These are phyloP conservation scores for Diogma glabrata DNA, from an alignment of 2,888 invertebrate species.

Conservation along the genomic window DNA sequence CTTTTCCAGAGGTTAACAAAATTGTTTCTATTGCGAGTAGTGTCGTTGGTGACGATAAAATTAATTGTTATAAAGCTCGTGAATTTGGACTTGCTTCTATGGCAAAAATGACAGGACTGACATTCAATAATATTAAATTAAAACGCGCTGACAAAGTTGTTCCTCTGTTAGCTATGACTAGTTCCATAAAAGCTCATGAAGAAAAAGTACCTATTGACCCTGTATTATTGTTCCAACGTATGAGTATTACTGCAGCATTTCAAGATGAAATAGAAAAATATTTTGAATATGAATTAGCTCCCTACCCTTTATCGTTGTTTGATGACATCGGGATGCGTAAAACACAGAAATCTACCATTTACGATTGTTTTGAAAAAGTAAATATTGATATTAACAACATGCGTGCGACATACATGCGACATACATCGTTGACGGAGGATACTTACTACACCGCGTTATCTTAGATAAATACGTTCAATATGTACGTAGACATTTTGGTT, in stretches of 20 bases:
- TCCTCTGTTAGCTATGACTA: not conserved
- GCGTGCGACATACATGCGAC: not conserved
- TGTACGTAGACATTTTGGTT: no score
- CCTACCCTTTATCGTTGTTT: no score
- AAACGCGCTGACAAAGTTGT: not conserved
- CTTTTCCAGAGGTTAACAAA: no score
- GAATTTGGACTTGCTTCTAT: no score
- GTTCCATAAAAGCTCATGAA: conserved; percentile 26
- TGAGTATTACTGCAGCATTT: conserved; percentile 13
- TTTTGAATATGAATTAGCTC: no score
- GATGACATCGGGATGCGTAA: no score
- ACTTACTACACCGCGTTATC: no score
- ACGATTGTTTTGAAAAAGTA: not conserved
- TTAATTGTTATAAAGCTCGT: no score
- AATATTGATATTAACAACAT: not conserved
- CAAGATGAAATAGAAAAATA: conserved; percentile 14
- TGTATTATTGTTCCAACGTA: conserved; percentile 15
- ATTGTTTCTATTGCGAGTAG: no score
- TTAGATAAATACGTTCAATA: no score
- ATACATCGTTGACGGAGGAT: not conserved
- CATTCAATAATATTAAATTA: not conserved
- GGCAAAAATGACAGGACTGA: no score
- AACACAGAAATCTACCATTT: not conserved
- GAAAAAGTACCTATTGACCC: conserved; percentile 22
- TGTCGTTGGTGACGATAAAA: no score